Evolutionary conservation across 2,888 invertebrate genomes (phyloP).

Genomic region (Tenthredo amoena): DNA sequence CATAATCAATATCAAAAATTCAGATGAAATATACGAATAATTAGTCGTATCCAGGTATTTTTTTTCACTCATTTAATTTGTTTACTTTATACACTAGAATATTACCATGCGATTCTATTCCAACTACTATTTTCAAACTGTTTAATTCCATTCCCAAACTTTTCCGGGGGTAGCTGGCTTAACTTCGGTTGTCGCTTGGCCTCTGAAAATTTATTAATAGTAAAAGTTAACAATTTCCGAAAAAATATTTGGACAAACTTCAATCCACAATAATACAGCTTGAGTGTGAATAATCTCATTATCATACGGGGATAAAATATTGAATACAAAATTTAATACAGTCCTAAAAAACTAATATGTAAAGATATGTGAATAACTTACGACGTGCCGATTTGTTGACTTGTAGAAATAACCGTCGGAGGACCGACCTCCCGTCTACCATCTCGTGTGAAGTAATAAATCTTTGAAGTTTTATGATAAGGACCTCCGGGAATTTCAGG

Average conservation of each 20-base stretch:
- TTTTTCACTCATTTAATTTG: slow-evolving; percentile 34
- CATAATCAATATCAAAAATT: background rate
- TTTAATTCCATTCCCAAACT: slow-evolving; percentile 81
- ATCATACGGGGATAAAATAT: too few species aligned
- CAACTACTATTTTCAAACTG: slow-evolving; percentile 56
- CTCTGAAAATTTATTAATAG: slow-evolving; percentile 56
- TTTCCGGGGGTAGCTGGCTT: slow-evolving; percentile 82
- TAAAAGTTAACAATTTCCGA: background rate
- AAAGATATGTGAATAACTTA: slow-evolving; percentile 74
- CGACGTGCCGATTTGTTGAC: slow-evolving; percentile 77
- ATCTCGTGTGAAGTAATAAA: slow-evolving; percentile 93
- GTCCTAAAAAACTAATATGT: background rate
- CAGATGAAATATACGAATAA: background rate
- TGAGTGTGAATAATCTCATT: too few species aligned
- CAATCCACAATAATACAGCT: background rate
- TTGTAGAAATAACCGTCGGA: slow-evolving; percentile 81
- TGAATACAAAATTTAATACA: background rate
- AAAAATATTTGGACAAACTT: background rate
- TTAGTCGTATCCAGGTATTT: background rate
- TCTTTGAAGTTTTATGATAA: slow-evolving; percentile 87
- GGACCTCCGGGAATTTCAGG: slow-evolving; percentile 92
- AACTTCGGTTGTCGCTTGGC: slow-evolving; percentile 63
- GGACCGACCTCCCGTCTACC: slow-evolving; percentile 89
- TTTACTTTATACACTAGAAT: slow-evolving; percentile 25
- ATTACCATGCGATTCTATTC: slow-evolving; percentile 43